A percentile compares a stretch with the other conserved stretches of the same genome.
Evolutionary conservation across 2,888 invertebrate genomes (phyloP).

Genomic region (Epirrhoe alternata): DNA sequence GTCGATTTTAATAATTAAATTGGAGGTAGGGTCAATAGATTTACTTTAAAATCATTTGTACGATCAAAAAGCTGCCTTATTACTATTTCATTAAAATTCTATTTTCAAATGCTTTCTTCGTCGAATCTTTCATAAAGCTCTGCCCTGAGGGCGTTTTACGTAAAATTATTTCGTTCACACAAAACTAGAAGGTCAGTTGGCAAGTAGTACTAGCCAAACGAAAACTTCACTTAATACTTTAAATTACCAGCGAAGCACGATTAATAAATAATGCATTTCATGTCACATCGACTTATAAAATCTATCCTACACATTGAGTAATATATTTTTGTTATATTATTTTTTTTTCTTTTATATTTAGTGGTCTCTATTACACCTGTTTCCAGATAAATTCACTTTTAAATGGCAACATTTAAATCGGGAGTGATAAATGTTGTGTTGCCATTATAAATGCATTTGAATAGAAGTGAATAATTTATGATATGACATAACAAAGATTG

Average conservation of each 20-base stretch:
- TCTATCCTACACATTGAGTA: slow-evolving; percentile 67
- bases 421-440: slow-evolving; percentile 35
- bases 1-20: slow-evolving; percentile 37
- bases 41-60: slow-evolving; percentile 32
- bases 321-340: slow-evolving; percentile 56
- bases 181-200: slow-evolving; percentile 61
- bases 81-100: background rate
- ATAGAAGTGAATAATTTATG: slow-evolving; percentile 49
- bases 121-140: slow-evolving; percentile 6
- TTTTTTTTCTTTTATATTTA: slow-evolving; percentile 54
- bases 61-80: slow-evolving; percentile 28
- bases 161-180: slow-evolving; percentile 65
- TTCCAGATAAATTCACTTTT: slow-evolving; percentile 52
- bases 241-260: slow-evolving; percentile 72
- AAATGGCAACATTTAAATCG: slow-evolving; percentile 40
- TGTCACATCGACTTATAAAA: slow-evolving; percentile 52
- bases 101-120: slow-evolving; percentile 15
- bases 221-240: slow-evolving; percentile 50
- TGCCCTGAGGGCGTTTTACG: background rate
- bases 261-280: slow-evolving; percentile 57
- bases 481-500: slow-evolving; percentile 60
- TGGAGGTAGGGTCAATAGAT: slow-evolving; percentile 44
- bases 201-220: slow-evolving; percentile 58
- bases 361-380: slow-evolving; percentile 75
- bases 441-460: slow-evolving; percentile 48